Evolutionary conservation across 2,888 invertebrate species (phyloP).

Genomic region (Plagiodera versicolora): DNA sequence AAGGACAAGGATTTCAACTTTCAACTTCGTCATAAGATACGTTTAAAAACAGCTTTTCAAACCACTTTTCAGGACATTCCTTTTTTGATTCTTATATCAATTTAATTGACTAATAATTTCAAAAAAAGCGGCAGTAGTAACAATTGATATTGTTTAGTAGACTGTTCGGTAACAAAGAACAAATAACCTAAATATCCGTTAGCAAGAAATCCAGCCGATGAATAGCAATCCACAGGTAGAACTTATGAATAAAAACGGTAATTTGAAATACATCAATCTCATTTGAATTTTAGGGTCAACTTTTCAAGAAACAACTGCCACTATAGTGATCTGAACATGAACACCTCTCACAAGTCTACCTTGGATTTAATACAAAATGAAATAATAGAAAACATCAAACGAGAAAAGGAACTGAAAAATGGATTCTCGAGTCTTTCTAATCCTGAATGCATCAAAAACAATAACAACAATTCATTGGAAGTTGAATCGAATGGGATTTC

Average conservation of each 20-base stretch:
- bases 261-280: neutral
- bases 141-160: no score
- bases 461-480: neutral
- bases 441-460: neutral
- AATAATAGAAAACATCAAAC: constrained; percentile 81
- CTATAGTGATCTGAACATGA: constrained; percentile 25
- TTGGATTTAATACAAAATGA: constrained; percentile 84
- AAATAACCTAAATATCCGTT: no score
- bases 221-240: neutral
- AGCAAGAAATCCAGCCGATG: neutral
- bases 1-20: neutral
- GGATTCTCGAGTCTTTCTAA: constrained; percentile 46
- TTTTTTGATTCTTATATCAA: neutral
- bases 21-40: neutral
- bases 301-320: neutral
- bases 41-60: neutral
- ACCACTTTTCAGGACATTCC: no score
- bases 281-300: neutral
- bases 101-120: no score
- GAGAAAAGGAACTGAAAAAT: constrained; percentile 79
- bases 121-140: no score
- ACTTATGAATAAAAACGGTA: neutral
- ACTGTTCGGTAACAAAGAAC: no score
- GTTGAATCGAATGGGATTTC: constrained; percentile 26
- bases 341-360: constrained; percentile 52